phyloP scores from a whole-genome alignment of 2,113 vertebrate genomes.

The Phalacrocorax aristotelis region DNA sequence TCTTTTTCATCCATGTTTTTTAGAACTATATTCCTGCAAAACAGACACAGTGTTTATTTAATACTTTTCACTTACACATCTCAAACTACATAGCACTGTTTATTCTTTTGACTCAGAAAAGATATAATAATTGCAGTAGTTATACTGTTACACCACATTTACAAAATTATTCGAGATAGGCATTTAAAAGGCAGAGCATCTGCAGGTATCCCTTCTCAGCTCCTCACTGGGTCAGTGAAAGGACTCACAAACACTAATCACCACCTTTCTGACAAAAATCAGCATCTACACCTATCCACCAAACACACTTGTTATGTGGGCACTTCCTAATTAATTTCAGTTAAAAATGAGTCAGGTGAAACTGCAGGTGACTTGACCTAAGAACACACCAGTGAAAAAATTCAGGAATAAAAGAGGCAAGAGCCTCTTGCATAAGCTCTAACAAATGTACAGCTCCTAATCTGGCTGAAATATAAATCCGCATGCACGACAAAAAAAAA shows the following conservation, averaged over 20 bases:
- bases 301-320: not conserved
- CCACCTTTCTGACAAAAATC: not conserved
- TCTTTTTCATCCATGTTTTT: not conserved
- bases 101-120: not conserved
- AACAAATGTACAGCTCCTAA: not conserved
- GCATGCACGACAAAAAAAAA: fast-evolving
- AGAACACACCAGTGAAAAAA: not conserved
- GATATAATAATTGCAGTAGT: not conserved
- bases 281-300: not conserved
- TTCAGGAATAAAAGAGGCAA: not conserved
- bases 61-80: not conserved
- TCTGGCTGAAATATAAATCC: not conserved
- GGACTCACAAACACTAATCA: not conserved
- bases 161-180: not conserved
- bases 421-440: not conserved
- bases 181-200: not conserved
- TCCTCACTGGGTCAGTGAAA: not conserved
- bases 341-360: not conserved
- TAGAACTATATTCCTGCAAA: not conserved
- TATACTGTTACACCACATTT: not conserved
- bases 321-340: not conserved
- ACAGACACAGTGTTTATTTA: not conserved
- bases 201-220: not conserved
- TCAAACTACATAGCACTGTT: not conserved
- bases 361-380: not conserved